Evolutionary conservation across 2,113 vertebrate genomes (phyloP).

Genomic region (Dipodomys merriami): DNA sequence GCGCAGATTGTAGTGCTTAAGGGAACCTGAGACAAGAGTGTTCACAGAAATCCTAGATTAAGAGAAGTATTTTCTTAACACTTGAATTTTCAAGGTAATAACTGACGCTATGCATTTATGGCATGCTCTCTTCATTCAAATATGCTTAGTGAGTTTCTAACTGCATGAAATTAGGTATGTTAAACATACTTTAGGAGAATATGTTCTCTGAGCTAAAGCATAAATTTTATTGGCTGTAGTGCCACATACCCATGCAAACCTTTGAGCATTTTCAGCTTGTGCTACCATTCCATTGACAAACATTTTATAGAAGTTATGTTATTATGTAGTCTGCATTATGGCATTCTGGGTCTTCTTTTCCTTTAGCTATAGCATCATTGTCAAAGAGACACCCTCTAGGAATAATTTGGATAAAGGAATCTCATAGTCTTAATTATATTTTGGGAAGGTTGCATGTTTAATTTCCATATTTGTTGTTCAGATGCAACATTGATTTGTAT

Average conservation of each 20-base stretch:
- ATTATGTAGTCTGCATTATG: conserved; percentile 12
- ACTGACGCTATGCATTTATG: conserved; percentile 20
- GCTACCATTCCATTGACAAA: conserved; percentile 4
- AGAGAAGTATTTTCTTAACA: conserved; percentile 59
- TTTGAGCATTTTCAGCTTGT: not conserved
- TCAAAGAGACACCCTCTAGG: not conserved
- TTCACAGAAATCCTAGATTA: conserved; percentile 61
- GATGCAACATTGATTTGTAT: not conserved
- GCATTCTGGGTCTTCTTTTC: not conserved
- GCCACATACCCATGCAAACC: conserved; percentile 27
- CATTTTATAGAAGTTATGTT: not conserved
- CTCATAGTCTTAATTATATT: not conserved
- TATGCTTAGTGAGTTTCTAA: conserved; percentile 21
- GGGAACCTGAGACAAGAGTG: not conserved
- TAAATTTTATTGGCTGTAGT: conserved; percentile 46
- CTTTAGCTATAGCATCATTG: conserved; percentile 3
- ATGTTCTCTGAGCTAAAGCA: not conserved
- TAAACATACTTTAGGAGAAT: conserved; percentile 38
- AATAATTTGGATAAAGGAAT: conserved; percentile 29
- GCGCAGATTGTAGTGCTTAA: conserved; percentile 69
- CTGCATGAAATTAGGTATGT: conserved; percentile 1
- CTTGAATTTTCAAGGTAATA: conserved; percentile 20
- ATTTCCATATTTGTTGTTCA: conserved; percentile 15
- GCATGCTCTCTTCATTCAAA: conserved; percentile 33
- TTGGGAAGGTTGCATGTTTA: not conserved